Evolutionary conservation across 2,888 invertebrate species (phyloP), one percentile per base, ranked within the genome.

Genomic region (Linnaemya vulpina): DNA sequence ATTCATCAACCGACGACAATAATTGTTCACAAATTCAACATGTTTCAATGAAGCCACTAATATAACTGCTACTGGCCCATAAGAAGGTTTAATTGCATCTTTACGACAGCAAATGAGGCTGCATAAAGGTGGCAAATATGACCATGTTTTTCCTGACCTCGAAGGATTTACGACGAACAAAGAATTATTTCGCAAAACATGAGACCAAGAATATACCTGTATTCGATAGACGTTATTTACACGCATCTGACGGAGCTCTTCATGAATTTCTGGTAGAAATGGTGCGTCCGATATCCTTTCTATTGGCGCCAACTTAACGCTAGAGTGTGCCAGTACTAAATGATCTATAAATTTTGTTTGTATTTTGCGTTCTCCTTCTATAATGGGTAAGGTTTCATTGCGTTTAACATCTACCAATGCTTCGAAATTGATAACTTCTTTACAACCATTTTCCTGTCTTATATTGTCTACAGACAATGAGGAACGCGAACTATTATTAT

Each of bases 141-240:
- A 95, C 88, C 95, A 91, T 0, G 96, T 96, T 92, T 96, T 96
- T 0, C 96, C 96, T 71, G 94, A 94, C 15, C 92, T 91, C 0
- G 92, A 89, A 0, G 94, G 93, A 83, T 95, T 94, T 1, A 97
- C 93, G 83, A 95, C 93, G 70, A 95, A 94, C 0, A 95, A 92
- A 86, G 95, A 95, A 65, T 94, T 93, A 0, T 95, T 95, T 49
- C 95, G 93, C 55, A 95, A 91, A 60, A 96, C 93, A 2, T 95
- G 94, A 0, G 95, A 94, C 96, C 96, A 97, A 0, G 94, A 93
- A 73, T 95, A 95, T 0, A 94, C 94, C 89, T 97, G 96, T 40
- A 96, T 89, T 10, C 90, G 88, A 85, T 89, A 90, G 30, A 90
- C 85, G 86, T 90, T 88, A 9, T 87, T 88, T n/a, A 90, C 81